A percentile compares a stretch with the other conserved stretches of the same genome.
These are phyloP conservation scores for Eucidaris tribuloides DNA, from an alignment of 35 echinoderm and acorn worm species.

Conservation along the genomic window DNA sequence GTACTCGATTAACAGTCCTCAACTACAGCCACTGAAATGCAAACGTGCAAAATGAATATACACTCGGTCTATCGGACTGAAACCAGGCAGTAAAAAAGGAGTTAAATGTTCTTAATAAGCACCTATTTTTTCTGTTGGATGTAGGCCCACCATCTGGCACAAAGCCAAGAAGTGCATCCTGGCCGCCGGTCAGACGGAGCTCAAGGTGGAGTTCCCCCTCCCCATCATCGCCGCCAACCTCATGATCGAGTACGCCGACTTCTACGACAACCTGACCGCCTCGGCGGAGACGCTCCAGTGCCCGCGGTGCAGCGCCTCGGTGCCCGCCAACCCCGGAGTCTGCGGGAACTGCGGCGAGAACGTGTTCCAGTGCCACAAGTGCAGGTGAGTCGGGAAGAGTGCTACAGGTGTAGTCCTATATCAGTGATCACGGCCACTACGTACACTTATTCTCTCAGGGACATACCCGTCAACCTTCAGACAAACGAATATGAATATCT, in stretches of 20 bases:
- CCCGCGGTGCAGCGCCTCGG: constrained; percentile 94
- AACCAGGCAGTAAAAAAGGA: too few relatives aligned
- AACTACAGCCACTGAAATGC: too few relatives aligned
- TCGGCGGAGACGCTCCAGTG: constrained; percentile 99
- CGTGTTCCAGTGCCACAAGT: constrained; percentile 99
- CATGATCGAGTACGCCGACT: constrained; percentile 99
- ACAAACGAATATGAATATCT: too few relatives aligned
- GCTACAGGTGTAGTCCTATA: too few relatives aligned
- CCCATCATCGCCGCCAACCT: constrained; percentile 98
- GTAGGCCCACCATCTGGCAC: constrained; percentile 96
- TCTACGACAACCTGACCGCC: constrained; percentile 99
- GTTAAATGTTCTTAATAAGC: too few relatives aligned
- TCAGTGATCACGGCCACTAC: too few relatives aligned
- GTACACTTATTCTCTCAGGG: too few relatives aligned
- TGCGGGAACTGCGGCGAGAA: constrained; percentile 98
- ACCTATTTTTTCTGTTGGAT: neutral
- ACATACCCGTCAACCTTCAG: too few relatives aligned
- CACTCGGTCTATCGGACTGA: too few relatives aligned
- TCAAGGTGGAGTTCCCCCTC: constrained; percentile 94
- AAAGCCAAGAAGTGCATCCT: constrained; percentile 96
- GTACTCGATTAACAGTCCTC: too few relatives aligned
- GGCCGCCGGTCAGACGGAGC: constrained; percentile 91
- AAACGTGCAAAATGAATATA: too few relatives aligned
- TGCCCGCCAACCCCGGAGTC: constrained; percentile 95
- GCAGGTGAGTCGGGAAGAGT: constrained; percentile 50